A percentile compares a stretch with the other conserved stretches of the same genome.
These are phyloP conservation scores for Phymatocera aterrima DNA, from an alignment of 2,888 invertebrate species.

Conservation along the genomic window DNA sequence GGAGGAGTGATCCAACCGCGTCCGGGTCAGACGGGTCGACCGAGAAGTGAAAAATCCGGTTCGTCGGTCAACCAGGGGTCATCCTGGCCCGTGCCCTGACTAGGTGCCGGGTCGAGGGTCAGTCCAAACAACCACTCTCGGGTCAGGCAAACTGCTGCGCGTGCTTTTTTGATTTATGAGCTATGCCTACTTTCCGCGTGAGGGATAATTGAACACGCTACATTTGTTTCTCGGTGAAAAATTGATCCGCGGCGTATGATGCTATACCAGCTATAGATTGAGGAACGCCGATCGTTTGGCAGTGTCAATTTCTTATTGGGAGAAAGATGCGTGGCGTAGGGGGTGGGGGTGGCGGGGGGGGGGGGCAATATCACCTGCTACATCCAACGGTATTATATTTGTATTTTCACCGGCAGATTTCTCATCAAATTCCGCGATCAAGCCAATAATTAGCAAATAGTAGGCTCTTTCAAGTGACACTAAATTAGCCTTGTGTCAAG, in stretches of 20 bases:
- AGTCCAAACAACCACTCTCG: conserved; percentile 72
- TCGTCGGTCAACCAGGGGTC: conserved; percentile 60
- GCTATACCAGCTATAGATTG: too few relatives aligned
- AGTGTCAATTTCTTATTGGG: too few relatives aligned
- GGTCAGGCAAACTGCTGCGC: conserved; percentile 67
- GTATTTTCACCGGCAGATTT: not conserved
- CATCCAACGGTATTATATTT: too few relatives aligned
- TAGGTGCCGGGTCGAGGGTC: conserved; percentile 67
- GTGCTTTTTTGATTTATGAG: conserved; percentile 71
- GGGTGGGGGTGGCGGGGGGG: too few relatives aligned
- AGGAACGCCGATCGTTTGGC: too few relatives aligned
- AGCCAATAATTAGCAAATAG: not conserved
- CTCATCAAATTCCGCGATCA: not conserved
- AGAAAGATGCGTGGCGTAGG: too few relatives aligned
- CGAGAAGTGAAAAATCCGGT: conserved; percentile 62
- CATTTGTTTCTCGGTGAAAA: conserved; percentile 13
- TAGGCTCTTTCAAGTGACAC: not conserved
- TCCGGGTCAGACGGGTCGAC: conserved; percentile 62
- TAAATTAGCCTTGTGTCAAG: conserved; percentile 14
- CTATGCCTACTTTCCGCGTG: conserved; percentile 54
- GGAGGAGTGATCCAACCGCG: conserved; percentile 71
- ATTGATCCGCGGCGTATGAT: too few relatives aligned
- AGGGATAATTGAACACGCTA: conserved; percentile 46
- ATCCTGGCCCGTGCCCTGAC: conserved; percentile 59
- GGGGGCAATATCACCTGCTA: not conserved